phyloP scores from a whole-genome alignment of 2,888 invertebrate species.

The Drosophila kokeensis region DNA sequence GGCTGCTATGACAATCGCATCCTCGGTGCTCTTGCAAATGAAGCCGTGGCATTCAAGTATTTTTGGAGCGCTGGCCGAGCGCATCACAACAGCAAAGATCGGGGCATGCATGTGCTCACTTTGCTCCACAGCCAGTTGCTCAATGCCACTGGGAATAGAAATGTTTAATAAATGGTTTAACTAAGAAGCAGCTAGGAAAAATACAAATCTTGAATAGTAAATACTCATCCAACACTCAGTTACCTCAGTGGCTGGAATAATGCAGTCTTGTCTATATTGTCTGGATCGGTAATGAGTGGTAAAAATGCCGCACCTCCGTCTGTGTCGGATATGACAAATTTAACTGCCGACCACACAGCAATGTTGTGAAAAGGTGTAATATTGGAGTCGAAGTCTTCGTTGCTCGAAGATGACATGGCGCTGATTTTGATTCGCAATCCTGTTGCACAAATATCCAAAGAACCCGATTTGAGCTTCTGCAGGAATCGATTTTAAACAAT shows the following conservation, averaged over 20 bases:
- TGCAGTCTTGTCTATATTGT: slow-evolving; percentile 90
- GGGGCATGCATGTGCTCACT: slow-evolving; percentile 90
- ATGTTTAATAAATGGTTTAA: background rate
- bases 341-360: slow-evolving; percentile 96
- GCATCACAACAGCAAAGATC: slow-evolving; percentile 95
- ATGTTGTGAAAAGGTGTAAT: slow-evolving; percentile 95
- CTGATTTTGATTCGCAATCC: slow-evolving; percentile 90
- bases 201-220: background rate
- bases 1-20: slow-evolving; percentile 96
- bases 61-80: slow-evolving; percentile 90
- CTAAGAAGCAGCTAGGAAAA: background rate
- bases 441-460: slow-evolving; percentile 84
- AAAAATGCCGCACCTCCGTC: slow-evolving; percentile 90
- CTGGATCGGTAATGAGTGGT: slow-evolving; percentile 93
- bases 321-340: slow-evolving; percentile 90
- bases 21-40: slow-evolving; percentile 94
- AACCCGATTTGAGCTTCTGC: slow-evolving; percentile 82
- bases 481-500: background rate
- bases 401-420: slow-evolving; percentile 56
- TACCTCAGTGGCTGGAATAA: slow-evolving; percentile 87
- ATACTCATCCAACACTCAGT: slow-evolving; percentile 2
- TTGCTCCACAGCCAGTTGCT: slow-evolving; percentile 84
- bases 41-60: slow-evolving; percentile 96
- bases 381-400: slow-evolving; percentile 77
- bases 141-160: slow-evolving; percentile 78